Conservation (phyloP, 2,888 invertebrate genomes). For the Coecobrya sp. region DNA sequence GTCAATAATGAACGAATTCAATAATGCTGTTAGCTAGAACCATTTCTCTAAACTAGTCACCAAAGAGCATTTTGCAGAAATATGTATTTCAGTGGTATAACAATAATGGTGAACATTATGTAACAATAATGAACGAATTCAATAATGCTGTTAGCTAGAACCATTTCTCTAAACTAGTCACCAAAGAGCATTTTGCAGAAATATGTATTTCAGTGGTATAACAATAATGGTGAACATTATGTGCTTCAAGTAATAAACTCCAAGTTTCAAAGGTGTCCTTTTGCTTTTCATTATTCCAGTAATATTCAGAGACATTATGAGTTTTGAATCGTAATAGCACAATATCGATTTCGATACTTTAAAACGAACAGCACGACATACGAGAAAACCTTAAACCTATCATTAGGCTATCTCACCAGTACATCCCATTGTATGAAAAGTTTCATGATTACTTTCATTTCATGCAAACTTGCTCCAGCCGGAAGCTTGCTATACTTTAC, state of each 20-base stretch:
- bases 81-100: background rate
- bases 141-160: too few relatives aligned
- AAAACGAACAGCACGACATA: background rate
- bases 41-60: background rate
- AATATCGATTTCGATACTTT: constrained; percentile 30
- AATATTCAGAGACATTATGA: background rate
- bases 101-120: background rate
- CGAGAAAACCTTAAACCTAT: constrained; percentile 12
- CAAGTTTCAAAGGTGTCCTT: constrained; percentile 9
- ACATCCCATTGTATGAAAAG: background rate
- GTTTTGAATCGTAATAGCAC: background rate
- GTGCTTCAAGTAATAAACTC: background rate
- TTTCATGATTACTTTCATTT: background rate
- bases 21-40: too few relatives aligned
- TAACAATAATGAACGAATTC: background rate
- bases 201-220: background rate
- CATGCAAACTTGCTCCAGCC: constrained; percentile 6
- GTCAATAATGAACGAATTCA: too few relatives aligned
- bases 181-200: background rate
- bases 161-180: background rate
- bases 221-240: background rate
- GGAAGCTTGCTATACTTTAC: background rate
- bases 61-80: background rate
- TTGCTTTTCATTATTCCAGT: constrained; percentile 7
- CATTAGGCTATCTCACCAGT: background rate